Evolutionary conservation across 2,797 vertebrate species (phyloP).

Genomic region (Danio jaintianensis): DNA sequence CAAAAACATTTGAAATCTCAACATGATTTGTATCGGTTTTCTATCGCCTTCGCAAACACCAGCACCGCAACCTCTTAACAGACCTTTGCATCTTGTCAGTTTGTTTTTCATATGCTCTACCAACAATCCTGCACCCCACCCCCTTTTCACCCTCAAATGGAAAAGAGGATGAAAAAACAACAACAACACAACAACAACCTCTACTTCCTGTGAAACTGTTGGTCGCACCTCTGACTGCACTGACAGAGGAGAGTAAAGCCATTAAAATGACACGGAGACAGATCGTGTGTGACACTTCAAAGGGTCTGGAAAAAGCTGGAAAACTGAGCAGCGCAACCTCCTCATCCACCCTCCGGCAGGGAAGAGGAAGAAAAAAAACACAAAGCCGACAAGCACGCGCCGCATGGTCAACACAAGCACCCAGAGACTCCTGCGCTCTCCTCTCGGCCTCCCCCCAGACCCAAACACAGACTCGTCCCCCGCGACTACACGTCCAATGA

Average conservation of each 20-base stretch:
- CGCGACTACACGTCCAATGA: slow-evolving; percentile 81
- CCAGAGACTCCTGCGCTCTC: slow-evolving; percentile 73
- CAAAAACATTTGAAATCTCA: background rate
- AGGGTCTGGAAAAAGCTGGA: slow-evolving; percentile 74
- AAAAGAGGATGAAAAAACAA: slow-evolving; percentile 45
- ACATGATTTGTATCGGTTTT: background rate
- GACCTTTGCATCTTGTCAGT: background rate
- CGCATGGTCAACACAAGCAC: slow-evolving; percentile 78
- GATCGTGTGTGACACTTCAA: slow-evolving; percentile 86
- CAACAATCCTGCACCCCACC: slow-evolving; percentile 13
- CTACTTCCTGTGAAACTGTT: slow-evolving; percentile 65
- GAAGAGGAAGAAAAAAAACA: slow-evolving; percentile 62
- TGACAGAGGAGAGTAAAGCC: slow-evolving; percentile 66
- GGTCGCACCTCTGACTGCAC: slow-evolving; percentile 70
- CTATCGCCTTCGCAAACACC: background rate
- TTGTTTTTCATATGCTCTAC: slow-evolving; percentile 54
- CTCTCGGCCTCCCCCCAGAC: slow-evolving; percentile 64
- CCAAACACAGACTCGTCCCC: slow-evolving; percentile 64
- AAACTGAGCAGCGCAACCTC: slow-evolving; percentile 70
- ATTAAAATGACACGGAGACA: slow-evolving; percentile 82
- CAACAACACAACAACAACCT: slow-evolving; percentile 35
- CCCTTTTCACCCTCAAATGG: slow-evolving; percentile 53
- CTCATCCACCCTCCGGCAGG: slow-evolving; percentile 68
- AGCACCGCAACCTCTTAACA: slow-evolving; percentile 24
- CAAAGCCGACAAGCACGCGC: slow-evolving; percentile 76